Conservation (phyloP, 2,797 vertebrate genomes). For the Phrynocephalus guinanensis region DNA sequence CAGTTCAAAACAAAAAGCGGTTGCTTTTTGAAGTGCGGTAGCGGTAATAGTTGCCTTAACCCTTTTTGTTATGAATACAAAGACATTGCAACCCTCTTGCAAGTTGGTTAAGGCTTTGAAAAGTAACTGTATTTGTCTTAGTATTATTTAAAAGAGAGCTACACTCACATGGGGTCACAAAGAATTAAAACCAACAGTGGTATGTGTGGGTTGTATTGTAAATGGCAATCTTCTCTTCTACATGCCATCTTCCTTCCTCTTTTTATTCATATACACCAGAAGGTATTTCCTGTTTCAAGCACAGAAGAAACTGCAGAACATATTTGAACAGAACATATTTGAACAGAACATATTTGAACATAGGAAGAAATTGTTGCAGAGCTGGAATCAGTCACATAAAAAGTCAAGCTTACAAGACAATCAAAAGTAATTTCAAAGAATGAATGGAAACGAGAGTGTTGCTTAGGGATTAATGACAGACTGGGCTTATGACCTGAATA, state of each 20-base stretch:
- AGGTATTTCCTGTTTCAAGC: slow-evolving; percentile 45
- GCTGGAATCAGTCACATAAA: slow-evolving; percentile 42
- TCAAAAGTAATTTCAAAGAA: slow-evolving; percentile 18
- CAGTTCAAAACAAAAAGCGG: too few species aligned
- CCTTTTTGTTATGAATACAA: not conserved
- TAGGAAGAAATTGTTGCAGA: slow-evolving; percentile 53
- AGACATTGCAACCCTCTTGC: not conserved
- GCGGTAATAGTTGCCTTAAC: not conserved
- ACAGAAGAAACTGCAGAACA: slow-evolving; percentile 23
- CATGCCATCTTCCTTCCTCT: not conserved
- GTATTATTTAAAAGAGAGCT: too few species aligned
- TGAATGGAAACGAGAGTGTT: slow-evolving; percentile 2
- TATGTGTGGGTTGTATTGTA: slow-evolving; percentile 5
- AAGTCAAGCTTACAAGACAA: slow-evolving; percentile 20
- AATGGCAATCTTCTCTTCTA: slow-evolving; percentile 22
- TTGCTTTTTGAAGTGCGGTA: too few species aligned
- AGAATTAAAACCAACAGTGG: not conserved
- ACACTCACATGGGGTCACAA: too few species aligned
- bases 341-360: slow-evolving; percentile 50
- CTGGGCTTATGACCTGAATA: not conserved
- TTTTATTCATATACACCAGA: slow-evolving; percentile 2
- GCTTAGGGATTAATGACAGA: slow-evolving; percentile 34
- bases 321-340: slow-evolving; percentile 44
- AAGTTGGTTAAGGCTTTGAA: not conserved
- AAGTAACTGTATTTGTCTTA: not conserved